These are phyloP conservation scores for Tragelaphus imberbis DNA, from an alignment of 2,113 vertebrate species.

Conservation along the genomic window DNA sequence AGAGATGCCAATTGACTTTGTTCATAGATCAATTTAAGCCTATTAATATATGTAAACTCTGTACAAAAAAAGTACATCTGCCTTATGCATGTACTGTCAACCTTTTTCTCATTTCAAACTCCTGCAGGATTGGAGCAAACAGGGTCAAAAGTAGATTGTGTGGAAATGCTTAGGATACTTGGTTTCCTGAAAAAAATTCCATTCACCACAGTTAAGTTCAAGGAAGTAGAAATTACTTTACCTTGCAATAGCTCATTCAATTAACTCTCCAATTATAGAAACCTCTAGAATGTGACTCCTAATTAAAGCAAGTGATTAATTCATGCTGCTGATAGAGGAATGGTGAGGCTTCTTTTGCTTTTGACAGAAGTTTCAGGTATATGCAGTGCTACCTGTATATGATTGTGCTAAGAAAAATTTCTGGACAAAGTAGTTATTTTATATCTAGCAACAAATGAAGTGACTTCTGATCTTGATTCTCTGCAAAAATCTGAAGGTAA, in stretches of 20 bases:
- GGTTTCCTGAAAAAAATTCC: conserved; percentile 43
- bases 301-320: conserved; percentile 65
- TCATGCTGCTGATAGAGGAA: not conserved
- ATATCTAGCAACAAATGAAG: conserved; percentile 4
- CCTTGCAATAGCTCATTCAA: conserved; percentile 65
- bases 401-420: not conserved
- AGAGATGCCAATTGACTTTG: conserved; percentile 56
- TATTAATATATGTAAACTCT: conserved; percentile 66
- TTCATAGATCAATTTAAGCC: conserved; percentile 61
- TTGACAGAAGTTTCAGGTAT: conserved; percentile 18
- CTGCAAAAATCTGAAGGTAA: conserved; percentile 40
- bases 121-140: conserved; percentile 31
- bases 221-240: conserved; percentile 68
- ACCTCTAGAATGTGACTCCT: conserved; percentile 50
- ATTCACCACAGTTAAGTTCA: conserved; percentile 43
- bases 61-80: conserved; percentile 59
- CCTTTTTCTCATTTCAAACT: conserved; percentile 52
- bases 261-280: conserved; percentile 56
- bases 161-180: conserved; percentile 36
- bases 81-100: conserved; percentile 15
- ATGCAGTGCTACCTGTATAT: not conserved
- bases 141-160: conserved; percentile 40
- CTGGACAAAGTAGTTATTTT: not conserved
- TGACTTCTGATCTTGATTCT: not conserved
- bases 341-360: conserved; percentile 38